phyloP scores from a whole-genome alignment of 1,140 invertebrate genomes.

The Drosophila nannoptera region DNA sequence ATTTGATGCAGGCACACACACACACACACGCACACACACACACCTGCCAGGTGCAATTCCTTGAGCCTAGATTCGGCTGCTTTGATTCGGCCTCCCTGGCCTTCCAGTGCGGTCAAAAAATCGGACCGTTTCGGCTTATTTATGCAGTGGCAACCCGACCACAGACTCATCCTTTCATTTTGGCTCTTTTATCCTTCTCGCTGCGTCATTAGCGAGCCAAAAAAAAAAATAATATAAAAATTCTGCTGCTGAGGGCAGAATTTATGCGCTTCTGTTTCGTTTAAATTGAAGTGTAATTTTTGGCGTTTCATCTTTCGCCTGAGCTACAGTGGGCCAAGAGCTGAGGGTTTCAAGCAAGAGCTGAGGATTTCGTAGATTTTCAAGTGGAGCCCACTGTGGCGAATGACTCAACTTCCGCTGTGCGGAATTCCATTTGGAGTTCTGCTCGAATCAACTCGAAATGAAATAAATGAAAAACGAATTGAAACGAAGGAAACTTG shows the following conservation, averaged over 20 bases:
- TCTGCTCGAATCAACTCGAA: slow-evolving; percentile 40
- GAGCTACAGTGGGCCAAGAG: too few species aligned
- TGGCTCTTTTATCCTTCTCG: slow-evolving; percentile 19
- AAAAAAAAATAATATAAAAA: background rate
- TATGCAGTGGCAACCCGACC: slow-evolving; percentile 51
- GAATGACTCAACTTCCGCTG: slow-evolving; percentile 53
- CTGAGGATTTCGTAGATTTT: background rate
- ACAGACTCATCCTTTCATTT: slow-evolving; percentile 1
- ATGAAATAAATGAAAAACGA: slow-evolving; percentile 57
- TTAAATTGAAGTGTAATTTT: slow-evolving; percentile 40
- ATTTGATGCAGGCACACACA: slow-evolving; percentile 49
- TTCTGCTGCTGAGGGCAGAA: slow-evolving; percentile 48
- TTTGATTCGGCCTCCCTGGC: slow-evolving; percentile 31
- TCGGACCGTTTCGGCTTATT: too few species aligned
- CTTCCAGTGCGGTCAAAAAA: slow-evolving; percentile 24
- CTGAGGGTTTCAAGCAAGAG: too few species aligned
- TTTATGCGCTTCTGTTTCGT: slow-evolving; percentile 70
- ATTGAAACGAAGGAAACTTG: slow-evolving; percentile 31
- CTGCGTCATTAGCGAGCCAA: slow-evolving; percentile 57
- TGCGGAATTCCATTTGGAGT: slow-evolving; percentile 50
- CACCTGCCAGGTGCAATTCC: slow-evolving; percentile 25
- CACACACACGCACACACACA: slow-evolving; percentile 29
- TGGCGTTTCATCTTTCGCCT: slow-evolving; percentile 42
- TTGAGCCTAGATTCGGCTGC: slow-evolving; percentile 45
- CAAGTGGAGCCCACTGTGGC: slow-evolving; percentile 7